Evolutionary conservation across 2,888 invertebrate genomes (phyloP).

Genomic region (Periphyllus acericola): DNA sequence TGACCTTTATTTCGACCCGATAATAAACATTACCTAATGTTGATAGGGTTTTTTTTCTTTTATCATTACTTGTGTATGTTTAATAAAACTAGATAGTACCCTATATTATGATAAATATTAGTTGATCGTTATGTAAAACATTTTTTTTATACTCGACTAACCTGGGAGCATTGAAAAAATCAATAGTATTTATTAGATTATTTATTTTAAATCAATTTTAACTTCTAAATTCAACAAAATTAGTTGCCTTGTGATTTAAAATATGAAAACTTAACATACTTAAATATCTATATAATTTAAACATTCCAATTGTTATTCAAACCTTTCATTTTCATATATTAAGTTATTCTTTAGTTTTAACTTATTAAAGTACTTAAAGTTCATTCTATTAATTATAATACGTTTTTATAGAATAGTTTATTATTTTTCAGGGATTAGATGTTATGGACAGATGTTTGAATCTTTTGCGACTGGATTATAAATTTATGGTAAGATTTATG

Average conservation of each 20-base stretch:
- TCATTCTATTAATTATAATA: not conserved
- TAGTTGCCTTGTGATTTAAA: not conserved
- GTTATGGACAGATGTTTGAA: constrained; percentile 74
- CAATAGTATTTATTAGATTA: not conserved
- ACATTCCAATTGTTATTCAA: no score
- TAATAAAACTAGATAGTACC: constrained; percentile 9
- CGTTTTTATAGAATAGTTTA: constrained; percentile 64
- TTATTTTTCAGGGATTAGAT: constrained; percentile 72
- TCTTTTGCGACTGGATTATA: constrained; percentile 77
- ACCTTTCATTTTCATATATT: not conserved
- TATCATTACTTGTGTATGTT: constrained; percentile 48
- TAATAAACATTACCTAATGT: constrained; percentile 17
- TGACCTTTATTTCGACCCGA: constrained; percentile 44
- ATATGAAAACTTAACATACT: not conserved
- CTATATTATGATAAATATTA: not conserved
- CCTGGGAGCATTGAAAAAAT: no score
- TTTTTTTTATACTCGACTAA: not conserved
- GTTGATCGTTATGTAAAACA: not conserved
- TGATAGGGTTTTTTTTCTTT: constrained; percentile 57
- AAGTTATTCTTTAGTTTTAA: not conserved
- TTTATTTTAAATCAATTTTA: not conserved
- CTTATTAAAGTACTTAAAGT: not conserved
- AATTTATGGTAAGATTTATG: constrained; percentile 69
- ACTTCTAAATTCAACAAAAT: not conserved
- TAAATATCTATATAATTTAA: not conserved